Conservation (phyloP, 2,888 invertebrate species). For the Andrena marginata region DNA sequence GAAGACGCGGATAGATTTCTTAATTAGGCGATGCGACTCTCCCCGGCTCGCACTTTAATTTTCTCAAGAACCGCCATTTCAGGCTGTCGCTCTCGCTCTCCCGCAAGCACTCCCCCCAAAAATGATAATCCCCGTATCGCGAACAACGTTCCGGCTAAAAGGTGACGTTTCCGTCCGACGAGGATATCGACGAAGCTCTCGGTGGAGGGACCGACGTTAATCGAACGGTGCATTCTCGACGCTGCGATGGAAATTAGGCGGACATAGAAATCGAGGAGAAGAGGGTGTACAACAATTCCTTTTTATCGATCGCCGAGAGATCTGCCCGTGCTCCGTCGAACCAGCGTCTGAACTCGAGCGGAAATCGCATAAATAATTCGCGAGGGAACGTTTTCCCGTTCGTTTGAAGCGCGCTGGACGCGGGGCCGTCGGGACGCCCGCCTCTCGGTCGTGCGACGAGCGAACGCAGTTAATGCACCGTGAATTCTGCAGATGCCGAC, state of each 20-base stretch:
- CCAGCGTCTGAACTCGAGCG: slow-evolving; percentile 50
- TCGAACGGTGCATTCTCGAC: slow-evolving; percentile 21
- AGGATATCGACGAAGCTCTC: slow-evolving; percentile 25
- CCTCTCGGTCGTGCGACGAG: slow-evolving; percentile 38
- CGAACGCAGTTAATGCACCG: slow-evolving; percentile 54
- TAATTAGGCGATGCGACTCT: slow-evolving; percentile 70
- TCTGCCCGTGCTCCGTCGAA: slow-evolving; percentile 20
- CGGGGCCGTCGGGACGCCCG: slow-evolving; percentile 52
- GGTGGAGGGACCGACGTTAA: slow-evolving; percentile 22
- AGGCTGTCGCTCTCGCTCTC: slow-evolving; percentile 25
- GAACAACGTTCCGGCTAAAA: not conserved
- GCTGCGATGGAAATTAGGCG: slow-evolving; percentile 47
- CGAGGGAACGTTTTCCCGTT: slow-evolving; percentile 40
- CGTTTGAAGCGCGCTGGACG: slow-evolving; percentile 43
- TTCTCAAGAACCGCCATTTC: slow-evolving; percentile 44
- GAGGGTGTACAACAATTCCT: slow-evolving; percentile 25
- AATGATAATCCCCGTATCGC: slow-evolving; percentile 45
- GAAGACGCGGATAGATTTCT: slow-evolving; percentile 72
- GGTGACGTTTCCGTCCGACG: not conserved
- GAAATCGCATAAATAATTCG: slow-evolving; percentile 71
- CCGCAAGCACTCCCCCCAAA: slow-evolving; percentile 50
- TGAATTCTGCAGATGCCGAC: slow-evolving; percentile 60
- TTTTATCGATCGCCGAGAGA: slow-evolving; percentile 56
- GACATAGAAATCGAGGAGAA: slow-evolving; percentile 42
- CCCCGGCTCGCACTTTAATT: slow-evolving; percentile 61